A percentile compares a stretch with the other conserved stretches of the same genome.
Conservation (phyloP, 2,888 invertebrate genomes). For the Andrena dorsata region DNA sequence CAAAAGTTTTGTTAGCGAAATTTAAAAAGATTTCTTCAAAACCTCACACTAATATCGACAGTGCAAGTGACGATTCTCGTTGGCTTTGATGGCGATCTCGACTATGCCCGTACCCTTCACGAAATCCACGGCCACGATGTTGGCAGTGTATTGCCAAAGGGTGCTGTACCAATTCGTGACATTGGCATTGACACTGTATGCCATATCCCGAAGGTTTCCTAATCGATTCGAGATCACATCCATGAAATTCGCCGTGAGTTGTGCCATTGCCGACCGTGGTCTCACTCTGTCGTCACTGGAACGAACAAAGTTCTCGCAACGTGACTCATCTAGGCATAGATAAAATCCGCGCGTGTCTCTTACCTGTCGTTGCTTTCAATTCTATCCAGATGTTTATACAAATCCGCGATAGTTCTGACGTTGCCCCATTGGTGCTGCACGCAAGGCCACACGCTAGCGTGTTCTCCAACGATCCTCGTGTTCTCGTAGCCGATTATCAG, state of each 20-base stretch:
- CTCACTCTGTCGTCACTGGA: conserved; percentile 28
- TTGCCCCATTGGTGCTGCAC: conserved; percentile 90
- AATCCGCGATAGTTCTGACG: conserved; percentile 86
- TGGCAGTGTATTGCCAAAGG: conserved; percentile 89
- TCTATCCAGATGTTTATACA: conserved; percentile 86
- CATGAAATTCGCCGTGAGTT: conserved; percentile 89
- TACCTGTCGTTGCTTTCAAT: conserved; percentile 69
- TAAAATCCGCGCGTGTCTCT: not conserved
- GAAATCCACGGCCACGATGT: conserved; percentile 91
- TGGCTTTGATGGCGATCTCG: conserved; percentile 84
- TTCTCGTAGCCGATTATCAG: conserved; percentile 87
- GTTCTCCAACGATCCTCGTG: conserved; percentile 76
- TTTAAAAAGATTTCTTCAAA: not conserved
- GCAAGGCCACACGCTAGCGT: conserved; percentile 86
- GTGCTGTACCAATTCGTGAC: conserved; percentile 89
- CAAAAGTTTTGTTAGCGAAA: too few species aligned
- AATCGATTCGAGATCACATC: conserved; percentile 88
- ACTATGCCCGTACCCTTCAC: conserved; percentile 90
- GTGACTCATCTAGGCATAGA: too few species aligned
- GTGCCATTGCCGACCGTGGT: conserved; percentile 89
- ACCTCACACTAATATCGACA: conserved; percentile 50
- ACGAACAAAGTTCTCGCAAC: not conserved
- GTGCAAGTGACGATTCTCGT: conserved; percentile 72
- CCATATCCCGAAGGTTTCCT: conserved; percentile 88
- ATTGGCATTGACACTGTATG: conserved; percentile 89